Evolutionary conservation across 2,888 invertebrate genomes (phyloP).

Genomic region (Liposcelis brunnea): DNA sequence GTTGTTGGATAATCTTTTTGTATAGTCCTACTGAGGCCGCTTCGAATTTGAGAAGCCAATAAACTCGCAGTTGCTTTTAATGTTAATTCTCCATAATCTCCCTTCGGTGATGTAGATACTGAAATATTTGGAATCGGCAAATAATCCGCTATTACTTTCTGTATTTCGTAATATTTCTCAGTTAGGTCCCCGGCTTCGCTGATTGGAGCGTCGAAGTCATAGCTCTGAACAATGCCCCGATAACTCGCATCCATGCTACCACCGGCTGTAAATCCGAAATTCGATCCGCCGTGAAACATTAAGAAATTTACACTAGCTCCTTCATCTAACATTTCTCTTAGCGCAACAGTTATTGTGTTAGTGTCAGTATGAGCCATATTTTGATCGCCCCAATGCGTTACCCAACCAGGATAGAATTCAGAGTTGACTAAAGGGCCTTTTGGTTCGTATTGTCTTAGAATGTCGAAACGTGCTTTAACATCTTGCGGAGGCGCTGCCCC

Average conservation of each 20-base stretch:
- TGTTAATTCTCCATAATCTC: constrained; percentile 7
- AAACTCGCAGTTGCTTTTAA: constrained; percentile 15
- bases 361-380: constrained; percentile 36
- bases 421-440: constrained; percentile 75
- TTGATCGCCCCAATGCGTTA: constrained; percentile 77
- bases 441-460: too few relatives aligned
- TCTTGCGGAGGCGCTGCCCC: too few relatives aligned
- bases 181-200: constrained; percentile 80
- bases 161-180: constrained; percentile 55
- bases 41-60: constrained; percentile 20
- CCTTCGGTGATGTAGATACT: too few relatives aligned
- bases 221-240: constrained; percentile 59
- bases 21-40: constrained; percentile 24
- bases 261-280: constrained; percentile 48
- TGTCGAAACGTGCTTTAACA: too few relatives aligned
- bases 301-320: constrained; percentile 64
- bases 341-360: constrained; percentile 31
- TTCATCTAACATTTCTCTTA: constrained; percentile 35
- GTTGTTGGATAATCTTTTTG: constrained; percentile 36
- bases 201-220: constrained; percentile 85
- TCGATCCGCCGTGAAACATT: constrained; percentile 84
- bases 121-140: too few relatives aligned
- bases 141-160: constrained; percentile 33
- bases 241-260: constrained; percentile 25
- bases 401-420: constrained; percentile 85